These are phyloP conservation scores for Galago senegalensis DNA, from an alignment of 2,797 vertebrate genomes.

Conservation along the genomic window DNA sequence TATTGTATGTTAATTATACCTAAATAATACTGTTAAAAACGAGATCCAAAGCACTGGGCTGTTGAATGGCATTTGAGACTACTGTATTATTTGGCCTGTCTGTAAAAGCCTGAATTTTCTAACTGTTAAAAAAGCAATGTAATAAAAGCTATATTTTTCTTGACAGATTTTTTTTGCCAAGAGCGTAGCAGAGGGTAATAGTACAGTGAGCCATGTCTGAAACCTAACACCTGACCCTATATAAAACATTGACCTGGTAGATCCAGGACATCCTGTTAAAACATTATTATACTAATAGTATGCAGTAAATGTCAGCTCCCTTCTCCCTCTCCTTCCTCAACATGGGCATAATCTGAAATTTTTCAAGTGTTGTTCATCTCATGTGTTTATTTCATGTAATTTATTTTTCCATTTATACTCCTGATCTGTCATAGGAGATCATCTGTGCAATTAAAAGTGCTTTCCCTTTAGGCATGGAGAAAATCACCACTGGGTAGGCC, in stretches of 20 bases:
- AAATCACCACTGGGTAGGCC: neutral
- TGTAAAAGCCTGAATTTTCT: slow-evolving; percentile 48
- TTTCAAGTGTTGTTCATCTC: slow-evolving; percentile 5
- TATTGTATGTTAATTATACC: slow-evolving; percentile 33
- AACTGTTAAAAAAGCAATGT: slow-evolving; percentile 28
- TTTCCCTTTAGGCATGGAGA: neutral
- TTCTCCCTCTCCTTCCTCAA: neutral
- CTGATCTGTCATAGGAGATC: neutral
- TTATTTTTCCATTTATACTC: neutral
- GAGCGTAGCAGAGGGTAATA: neutral
- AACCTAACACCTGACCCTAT: neutral
- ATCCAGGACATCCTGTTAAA: slow-evolving; percentile 8
- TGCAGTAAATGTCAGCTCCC: neutral
- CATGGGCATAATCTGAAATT: neutral
- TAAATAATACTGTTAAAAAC: slow-evolving; percentile 19
- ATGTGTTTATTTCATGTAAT: neutral
- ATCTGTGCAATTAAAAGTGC: neutral
- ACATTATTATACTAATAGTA: neutral
- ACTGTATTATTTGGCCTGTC: neutral
- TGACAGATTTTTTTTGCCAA: neutral
- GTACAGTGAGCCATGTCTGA: neutral
- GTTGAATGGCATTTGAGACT: slow-evolving; percentile 30
- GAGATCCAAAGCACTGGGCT: neutral
- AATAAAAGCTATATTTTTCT: slow-evolving; percentile 52
- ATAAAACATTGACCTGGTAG: slow-evolving; percentile 50